These are phyloP conservation scores for Ceraclea dissimilis DNA, from an alignment of 2,888 invertebrate species.

Conservation along the genomic window DNA sequence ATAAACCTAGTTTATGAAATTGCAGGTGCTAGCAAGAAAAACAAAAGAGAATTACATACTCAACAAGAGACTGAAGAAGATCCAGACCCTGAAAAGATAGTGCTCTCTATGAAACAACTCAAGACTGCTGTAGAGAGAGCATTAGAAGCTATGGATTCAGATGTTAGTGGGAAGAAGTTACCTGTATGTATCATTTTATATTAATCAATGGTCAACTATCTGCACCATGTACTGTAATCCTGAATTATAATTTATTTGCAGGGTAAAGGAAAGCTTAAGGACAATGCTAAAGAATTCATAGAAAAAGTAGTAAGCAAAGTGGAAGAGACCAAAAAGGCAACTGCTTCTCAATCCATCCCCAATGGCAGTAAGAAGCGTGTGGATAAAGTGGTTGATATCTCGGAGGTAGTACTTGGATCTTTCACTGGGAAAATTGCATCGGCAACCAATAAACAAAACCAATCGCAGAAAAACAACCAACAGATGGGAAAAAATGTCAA, in stretches of 20 bases:
- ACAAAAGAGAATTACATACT: background rate
- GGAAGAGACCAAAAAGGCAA: conserved; percentile 6
- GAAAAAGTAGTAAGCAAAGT: conserved; percentile 5
- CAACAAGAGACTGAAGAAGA: background rate
- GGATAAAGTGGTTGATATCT: conserved; percentile 30
- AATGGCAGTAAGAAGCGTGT: conserved; percentile 20
- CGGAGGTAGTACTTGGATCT: conserved; percentile 5
- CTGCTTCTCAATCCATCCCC: background rate
- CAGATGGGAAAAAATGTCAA: background rate
- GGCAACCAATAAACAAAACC: background rate
- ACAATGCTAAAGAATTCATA: background rate
- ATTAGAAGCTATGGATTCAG: conserved; percentile 28
- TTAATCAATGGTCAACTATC: too few species aligned
- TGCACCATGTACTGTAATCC: too few species aligned
- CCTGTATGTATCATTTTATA: background rate
- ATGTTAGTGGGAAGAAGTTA: background rate
- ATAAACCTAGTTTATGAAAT: too few species aligned
- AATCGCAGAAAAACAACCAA: background rate
- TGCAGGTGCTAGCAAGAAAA: conserved; percentile 2
- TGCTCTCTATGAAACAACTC: conserved; percentile 9
- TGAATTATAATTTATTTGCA: background rate
- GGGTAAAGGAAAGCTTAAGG: conserved; percentile 1
- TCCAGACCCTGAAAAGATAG: conserved; percentile 8
- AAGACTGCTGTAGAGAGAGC: conserved; percentile 31
- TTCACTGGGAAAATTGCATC: conserved; percentile 2